phyloP scores from a whole-genome alignment of 2,888 invertebrate genomes.

The Ectropis crepuscularia region DNA sequence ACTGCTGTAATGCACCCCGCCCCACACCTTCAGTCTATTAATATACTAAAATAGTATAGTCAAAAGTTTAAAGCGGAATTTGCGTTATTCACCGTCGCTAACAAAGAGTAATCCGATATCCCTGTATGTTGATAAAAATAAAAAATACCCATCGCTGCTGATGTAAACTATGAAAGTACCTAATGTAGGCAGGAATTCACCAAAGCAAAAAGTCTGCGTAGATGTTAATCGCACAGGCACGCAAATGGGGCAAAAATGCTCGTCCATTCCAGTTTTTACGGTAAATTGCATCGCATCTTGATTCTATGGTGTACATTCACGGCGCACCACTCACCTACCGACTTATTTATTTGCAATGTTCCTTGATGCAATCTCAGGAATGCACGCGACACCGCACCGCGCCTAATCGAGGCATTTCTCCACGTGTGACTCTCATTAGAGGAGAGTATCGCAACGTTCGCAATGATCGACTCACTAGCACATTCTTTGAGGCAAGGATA shows the following conservation, averaged over 20 bases:
- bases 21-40: no score
- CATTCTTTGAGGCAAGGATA: conserved; percentile 29
- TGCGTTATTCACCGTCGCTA: no score
- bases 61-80: no score
- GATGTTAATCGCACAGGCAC: conserved; percentile 23
- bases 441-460: conserved; percentile 42
- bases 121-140: no score
- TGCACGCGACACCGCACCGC: conserved; percentile 22
- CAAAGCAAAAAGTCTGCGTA: conserved; percentile 24
- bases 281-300: conserved; percentile 22
- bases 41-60: no score
- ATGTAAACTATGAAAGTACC: no score
- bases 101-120: no score
- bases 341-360: conserved; percentile 17
- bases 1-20: no score
- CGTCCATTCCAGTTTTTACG: conserved; percentile 26
- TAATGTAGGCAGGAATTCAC: background rate
- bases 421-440: conserved; percentile 39
- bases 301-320: conserved; percentile 23
- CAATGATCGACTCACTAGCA: conserved; percentile 44
- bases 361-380: conserved; percentile 34
- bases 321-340: conserved; percentile 11
- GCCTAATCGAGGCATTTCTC: conserved; percentile 33
- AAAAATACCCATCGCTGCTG: no score
- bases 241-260: conserved; percentile 38